Conservation (phyloP, 2,113 vertebrate genomes). For the Columbina picui region DNA sequence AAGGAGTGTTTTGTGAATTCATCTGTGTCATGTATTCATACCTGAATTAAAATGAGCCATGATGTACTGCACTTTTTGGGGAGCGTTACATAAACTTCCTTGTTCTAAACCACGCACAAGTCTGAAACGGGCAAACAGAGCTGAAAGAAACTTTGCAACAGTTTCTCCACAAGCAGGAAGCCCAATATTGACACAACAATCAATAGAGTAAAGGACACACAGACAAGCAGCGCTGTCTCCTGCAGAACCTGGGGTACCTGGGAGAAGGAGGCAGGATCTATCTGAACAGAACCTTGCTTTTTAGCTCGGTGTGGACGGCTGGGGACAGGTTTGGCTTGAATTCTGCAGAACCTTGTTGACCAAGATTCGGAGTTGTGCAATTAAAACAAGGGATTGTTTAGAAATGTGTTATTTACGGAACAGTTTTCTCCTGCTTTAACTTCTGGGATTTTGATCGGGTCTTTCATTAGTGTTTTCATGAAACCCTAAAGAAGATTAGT, state of each 20-base stretch:
- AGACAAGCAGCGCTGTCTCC: conserved; percentile 55
- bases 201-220: conserved; percentile 55
- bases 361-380: neutral
- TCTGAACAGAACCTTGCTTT: conserved; percentile 25
- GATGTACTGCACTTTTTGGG: conserved; percentile 68
- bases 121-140: conserved; percentile 68
- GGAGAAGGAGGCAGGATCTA: conserved; percentile 30
- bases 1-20: conserved; percentile 81
- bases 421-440: neutral
- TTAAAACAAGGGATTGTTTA: neutral
- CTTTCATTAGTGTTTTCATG: neutral
- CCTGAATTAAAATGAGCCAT: conserved; percentile 76
- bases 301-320: neutral
- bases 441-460: neutral
- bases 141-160: conserved; percentile 75
- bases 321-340: conserved; percentile 27
- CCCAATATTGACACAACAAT: conserved; percentile 77
- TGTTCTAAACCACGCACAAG: conserved; percentile 72
- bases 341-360: neutral
- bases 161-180: conserved; percentile 75
- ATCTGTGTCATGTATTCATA: conserved; percentile 77
- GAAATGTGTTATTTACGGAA: neutral
- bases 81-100: conserved; percentile 79
- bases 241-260: conserved; percentile 48
- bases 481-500: neutral